Evolutionary conservation across 2,888 invertebrate species (phyloP), one percentile per base, ranked within the genome.

Genomic region (Isoperla grammatica): DNA sequence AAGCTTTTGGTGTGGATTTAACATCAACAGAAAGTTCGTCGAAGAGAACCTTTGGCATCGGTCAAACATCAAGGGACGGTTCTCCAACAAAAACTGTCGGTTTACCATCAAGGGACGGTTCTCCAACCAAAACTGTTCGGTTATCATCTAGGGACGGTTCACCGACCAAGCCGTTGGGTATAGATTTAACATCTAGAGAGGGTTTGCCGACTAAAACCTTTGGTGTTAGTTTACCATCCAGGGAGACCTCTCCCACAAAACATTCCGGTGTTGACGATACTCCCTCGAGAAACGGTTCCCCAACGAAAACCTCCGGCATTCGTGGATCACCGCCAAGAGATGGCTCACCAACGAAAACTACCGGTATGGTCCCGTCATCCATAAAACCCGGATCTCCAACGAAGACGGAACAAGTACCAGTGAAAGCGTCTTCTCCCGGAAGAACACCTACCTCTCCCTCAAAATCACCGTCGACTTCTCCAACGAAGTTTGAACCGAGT

Each of bases 41-140:
- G n/a, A n/a, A n/a, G n/a, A n/a, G n/a, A n/a, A n/a, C n/a, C n/a
- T n/a, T n/a, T n/a, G n/a, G n/a, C n/a, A n/a, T n/a, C n/a, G n/a
- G n/a, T n/a, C n/a, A n/a, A n/a, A n/a, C 19, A 2, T 4, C 11
- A 5, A 15, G 53, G 9, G 53, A 39, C 17, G 13, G 4, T 39
- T 53, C 53, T 2, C 53, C 53, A n/a, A 53, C 53, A 15, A 53
- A 53, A 20, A 1, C 49, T 8, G 29, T 29, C 8, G 29, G 29
- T 29, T 29, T 8, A 6, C 29, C n/a, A n/a, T n/a, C 29, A 4
- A 29, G 29, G 29, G 29, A 29, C 29, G 29, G 29, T 29, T 29
- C 29, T 6, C 29, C 29, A 29, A 29, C 29, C n/a, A 29, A 29
- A 29, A 29, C 29, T 8, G 29, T 29, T 29, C 8, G 29, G 29